A percentile compares a stretch with the other conserved stretches of the same genome.
phyloP scores from a whole-genome alignment of 2,888 invertebrate species.

The Aphidoletes aphidimyza region DNA sequence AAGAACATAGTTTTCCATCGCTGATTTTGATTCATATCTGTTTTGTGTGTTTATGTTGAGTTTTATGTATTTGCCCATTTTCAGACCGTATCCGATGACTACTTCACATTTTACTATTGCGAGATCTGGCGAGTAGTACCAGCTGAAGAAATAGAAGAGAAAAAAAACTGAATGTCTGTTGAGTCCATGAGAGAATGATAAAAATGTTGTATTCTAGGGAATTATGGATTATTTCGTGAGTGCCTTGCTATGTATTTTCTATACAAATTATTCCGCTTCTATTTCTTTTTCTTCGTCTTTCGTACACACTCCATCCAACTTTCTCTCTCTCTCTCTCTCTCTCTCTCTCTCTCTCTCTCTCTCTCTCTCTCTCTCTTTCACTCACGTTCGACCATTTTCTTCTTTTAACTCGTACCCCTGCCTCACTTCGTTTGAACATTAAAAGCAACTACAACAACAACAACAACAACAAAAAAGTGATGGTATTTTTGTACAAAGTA shows the following conservation, averaged over 20 bases:
- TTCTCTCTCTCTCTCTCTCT: too few species aligned
- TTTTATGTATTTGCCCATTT: slow-evolving; percentile 20
- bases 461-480: background rate
- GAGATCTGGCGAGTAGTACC: background rate
- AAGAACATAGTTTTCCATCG: slow-evolving; percentile 13
- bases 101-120: slow-evolving; percentile 3
- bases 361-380: too few species aligned
- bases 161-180: slow-evolving; percentile 2
- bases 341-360: too few species aligned
- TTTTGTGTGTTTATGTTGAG: slow-evolving; percentile 6
- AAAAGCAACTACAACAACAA: too few species aligned
- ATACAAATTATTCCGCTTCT: slow-evolving; percentile 17
- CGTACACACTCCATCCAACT: background rate
- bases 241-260: slow-evolving; percentile 25
- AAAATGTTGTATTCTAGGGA: background rate
- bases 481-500: slow-evolving; percentile 37
- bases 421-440: background rate
- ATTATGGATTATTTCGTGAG: slow-evolving; percentile 41
- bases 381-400: too few species aligned
- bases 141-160: background rate
- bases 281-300: background rate
- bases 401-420: too few species aligned
- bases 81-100: background rate
- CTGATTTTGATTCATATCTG: slow-evolving; percentile 48
- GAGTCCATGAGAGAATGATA: slow-evolving; percentile 7